Evolutionary conservation across 2,888 invertebrate genomes (phyloP).

Genomic region (Lutraria lutraria): DNA sequence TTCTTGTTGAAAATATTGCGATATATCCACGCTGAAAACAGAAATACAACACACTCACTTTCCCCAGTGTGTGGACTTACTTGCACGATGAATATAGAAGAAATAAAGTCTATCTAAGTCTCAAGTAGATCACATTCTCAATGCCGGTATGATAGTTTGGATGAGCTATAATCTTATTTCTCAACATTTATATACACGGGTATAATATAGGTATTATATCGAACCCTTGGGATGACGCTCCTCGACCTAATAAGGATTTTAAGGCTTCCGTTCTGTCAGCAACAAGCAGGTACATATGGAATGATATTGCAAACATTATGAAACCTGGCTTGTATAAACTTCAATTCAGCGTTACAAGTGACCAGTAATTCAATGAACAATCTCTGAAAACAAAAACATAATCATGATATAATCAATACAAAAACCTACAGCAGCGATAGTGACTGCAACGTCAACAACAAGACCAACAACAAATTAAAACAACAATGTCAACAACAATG

Average conservation of each 20-base stretch:
- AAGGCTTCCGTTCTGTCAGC: background rate
- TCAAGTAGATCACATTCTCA: background rate
- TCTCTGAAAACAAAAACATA: too few relatives aligned
- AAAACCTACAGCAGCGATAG: too few relatives aligned
- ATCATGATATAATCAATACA: too few relatives aligned
- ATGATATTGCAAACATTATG: background rate
- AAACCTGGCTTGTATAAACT: background rate
- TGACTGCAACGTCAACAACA: too few relatives aligned
- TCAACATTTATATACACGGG: constrained; percentile 42
- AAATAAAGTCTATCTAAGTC: background rate
- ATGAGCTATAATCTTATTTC: constrained; percentile 26
- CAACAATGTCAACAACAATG: too few relatives aligned
- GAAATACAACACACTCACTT: too few relatives aligned
- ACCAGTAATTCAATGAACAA: too few relatives aligned
- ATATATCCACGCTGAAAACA: too few relatives aligned
- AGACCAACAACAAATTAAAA: too few relatives aligned
- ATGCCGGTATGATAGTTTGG: background rate
- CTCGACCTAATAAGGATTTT: constrained; percentile 15
- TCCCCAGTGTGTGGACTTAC: background rate
- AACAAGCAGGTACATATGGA: background rate
- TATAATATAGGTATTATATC: constrained; percentile 16
- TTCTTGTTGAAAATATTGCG: too few relatives aligned
- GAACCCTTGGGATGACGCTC: constrained; percentile 11
- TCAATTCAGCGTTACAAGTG: too few relatives aligned
- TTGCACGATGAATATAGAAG: background rate